Evolutionary conservation across 2,797 vertebrate genomes (phyloP).

Genomic region (Peromyscus eremicus): DNA sequence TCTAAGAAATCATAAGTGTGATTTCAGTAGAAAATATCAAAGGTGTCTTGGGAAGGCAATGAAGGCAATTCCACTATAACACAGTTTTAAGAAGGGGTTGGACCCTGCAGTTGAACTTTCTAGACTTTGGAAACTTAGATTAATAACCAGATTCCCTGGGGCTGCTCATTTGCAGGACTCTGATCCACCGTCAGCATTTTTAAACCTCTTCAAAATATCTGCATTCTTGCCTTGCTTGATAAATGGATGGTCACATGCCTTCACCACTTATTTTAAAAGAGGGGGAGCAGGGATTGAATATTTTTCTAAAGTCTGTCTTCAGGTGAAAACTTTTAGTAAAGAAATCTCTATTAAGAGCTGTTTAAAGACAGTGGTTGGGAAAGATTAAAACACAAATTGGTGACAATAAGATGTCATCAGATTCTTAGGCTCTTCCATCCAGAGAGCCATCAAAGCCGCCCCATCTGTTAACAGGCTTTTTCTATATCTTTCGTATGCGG

Average conservation of each 20-base stretch:
- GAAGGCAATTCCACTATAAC: conserved; percentile 41
- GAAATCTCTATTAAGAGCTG: conserved; percentile 31
- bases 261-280: neutral
- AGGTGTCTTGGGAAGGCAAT: conserved; percentile 49
- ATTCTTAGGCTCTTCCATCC: conserved; percentile 59
- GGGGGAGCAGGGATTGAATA: neutral
- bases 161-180: neutral
- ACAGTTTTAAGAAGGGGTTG: neutral
- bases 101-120: conserved; percentile 37
- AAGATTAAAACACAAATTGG: conserved; percentile 70
- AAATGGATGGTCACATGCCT: neutral
- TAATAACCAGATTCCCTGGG: conserved; percentile 53
- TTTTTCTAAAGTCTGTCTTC: neutral
- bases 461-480: conserved; percentile 81
- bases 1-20: conserved; percentile 26
- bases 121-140: conserved; percentile 54
- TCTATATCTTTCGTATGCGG: conserved; percentile 74
- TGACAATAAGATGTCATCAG: conserved; percentile 82
- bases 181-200: neutral
- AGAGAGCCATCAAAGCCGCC: conserved; percentile 69
- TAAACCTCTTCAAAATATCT: conserved; percentile 26
- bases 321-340: conserved; percentile 43
- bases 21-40: conserved; percentile 64
- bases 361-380: conserved; percentile 57
- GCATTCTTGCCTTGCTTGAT: conserved; percentile 44